Percentiles rank a stretch among this genome's conserved stretches.
phyloP scores from a whole-genome alignment of 2,888 invertebrate species.

The Epinotia bilunana region DNA sequence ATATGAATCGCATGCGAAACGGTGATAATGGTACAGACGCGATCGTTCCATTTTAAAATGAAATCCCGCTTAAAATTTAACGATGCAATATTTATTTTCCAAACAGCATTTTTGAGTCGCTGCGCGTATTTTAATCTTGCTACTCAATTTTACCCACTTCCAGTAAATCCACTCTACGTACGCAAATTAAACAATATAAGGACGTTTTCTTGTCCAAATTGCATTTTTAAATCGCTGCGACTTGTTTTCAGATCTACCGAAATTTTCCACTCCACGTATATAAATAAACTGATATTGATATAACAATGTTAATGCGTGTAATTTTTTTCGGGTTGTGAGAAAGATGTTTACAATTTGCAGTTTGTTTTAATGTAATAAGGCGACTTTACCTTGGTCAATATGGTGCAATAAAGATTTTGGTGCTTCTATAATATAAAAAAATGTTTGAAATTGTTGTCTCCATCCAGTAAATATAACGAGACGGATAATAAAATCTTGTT shows the following conservation, averaged over 20 bases:
- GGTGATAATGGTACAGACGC: constrained; percentile 31
- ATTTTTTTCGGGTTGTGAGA: not conserved
- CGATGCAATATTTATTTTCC: not conserved
- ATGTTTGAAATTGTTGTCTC: not conserved
- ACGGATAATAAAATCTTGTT: constrained; percentile 12
- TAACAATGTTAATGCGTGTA: not conserved
- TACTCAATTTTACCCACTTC: not conserved
- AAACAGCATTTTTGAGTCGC: constrained; percentile 17
- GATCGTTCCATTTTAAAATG: constrained; percentile 25
- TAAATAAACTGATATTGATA: not conserved
- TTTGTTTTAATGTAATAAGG: too few species aligned
- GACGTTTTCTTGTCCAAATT: not conserved
- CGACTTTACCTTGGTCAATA: not conserved
- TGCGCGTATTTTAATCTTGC: not conserved
- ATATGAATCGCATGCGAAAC: constrained; percentile 30
- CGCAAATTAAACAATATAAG: not conserved
- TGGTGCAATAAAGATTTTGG: not conserved
- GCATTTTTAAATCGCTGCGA: not conserved
- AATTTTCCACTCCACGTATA: not conserved
- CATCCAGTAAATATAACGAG: not conserved
- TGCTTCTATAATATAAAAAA: not conserved
- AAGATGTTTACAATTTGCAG: too few species aligned
- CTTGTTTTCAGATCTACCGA: not conserved
- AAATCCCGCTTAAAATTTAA: constrained; percentile 26
- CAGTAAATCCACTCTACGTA: not conserved